Conservation (phyloP, 2,888 invertebrate species). For the Microctonus hyperodae region DNA sequence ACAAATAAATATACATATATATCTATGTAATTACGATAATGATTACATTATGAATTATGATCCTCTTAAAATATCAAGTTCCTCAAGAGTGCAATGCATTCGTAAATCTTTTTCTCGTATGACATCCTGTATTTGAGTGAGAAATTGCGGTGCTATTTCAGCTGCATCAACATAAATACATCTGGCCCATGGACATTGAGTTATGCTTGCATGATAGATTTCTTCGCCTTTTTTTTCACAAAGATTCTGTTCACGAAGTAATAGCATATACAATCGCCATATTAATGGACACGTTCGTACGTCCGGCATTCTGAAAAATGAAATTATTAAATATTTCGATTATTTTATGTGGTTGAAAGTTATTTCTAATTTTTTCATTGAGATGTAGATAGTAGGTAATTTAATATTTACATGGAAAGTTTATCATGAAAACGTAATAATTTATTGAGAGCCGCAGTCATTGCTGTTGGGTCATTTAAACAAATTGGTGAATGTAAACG, state of each 20-base stretch:
- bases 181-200: slow-evolving; percentile 59
- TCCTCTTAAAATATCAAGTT: slow-evolving; percentile 72
- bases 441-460: slow-evolving; percentile 53
- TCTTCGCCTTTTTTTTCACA: slow-evolving; percentile 58
- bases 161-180: slow-evolving; percentile 72
- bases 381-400: not conserved
- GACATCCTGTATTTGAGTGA: slow-evolving; percentile 75
- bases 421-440: slow-evolving; percentile 52
- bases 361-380: not conserved
- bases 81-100: slow-evolving; percentile 78
- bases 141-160: slow-evolving; percentile 67
- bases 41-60: slow-evolving; percentile 46
- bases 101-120: slow-evolving; percentile 78
- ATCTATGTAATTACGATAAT: not conserved
- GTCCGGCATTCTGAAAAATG: slow-evolving; percentile 46
- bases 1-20: not conserved
- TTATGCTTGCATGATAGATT: slow-evolving; percentile 55
- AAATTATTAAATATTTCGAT: slow-evolving; percentile 5
- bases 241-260: slow-evolving; percentile 63
- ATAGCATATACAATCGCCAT: slow-evolving; percentile 72
- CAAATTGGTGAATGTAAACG: slow-evolving; percentile 47
- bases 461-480: slow-evolving; percentile 42
- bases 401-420: slow-evolving; percentile 48
- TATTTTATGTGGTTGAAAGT: not conserved
- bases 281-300: slow-evolving; percentile 66